A percentile compares a stretch with the other conserved stretches of the same genome.
phyloP scores from a whole-genome alignment of 2,797 vertebrate species.

The Antrozous pallidus region DNA sequence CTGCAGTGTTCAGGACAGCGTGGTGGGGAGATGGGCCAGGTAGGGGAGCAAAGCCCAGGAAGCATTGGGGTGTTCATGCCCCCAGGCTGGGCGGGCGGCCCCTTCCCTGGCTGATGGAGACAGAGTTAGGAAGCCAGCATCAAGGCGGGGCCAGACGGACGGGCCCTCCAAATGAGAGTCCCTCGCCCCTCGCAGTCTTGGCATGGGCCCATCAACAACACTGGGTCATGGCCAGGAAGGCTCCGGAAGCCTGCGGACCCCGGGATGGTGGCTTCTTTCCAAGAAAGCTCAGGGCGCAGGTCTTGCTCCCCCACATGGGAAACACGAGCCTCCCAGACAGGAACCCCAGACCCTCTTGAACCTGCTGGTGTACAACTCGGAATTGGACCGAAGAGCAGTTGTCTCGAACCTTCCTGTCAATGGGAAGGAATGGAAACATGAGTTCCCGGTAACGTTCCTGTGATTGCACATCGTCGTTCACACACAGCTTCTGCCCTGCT shows the following conservation, averaged over 20 bases:
- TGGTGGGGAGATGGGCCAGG: not conserved
- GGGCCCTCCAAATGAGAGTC: not conserved
- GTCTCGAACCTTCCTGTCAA: not conserved
- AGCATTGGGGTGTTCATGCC: not conserved
- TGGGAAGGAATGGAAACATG: not conserved
- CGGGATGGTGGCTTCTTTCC: slow-evolving; percentile 36
- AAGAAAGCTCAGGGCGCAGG: slow-evolving; percentile 10
- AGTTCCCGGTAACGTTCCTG: not conserved
- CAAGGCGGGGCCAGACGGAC: slow-evolving; percentile 43
- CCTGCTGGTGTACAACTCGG: not conserved
- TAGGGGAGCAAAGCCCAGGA: not conserved
- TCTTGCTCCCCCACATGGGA: not conserved
- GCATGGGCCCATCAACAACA: slow-evolving; percentile 40
- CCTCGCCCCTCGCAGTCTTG: not conserved
- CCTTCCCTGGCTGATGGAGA: not conserved
- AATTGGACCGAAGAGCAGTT: not conserved
- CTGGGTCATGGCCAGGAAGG: not conserved
- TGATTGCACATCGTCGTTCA: not conserved
- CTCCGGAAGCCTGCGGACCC: slow-evolving; percentile 37
- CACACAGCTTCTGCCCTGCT: not conserved
- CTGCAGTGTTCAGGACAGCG: not conserved
- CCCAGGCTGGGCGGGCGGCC: not conserved
- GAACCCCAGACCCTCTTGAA: not conserved
- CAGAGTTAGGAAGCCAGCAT: slow-evolving; percentile 37
- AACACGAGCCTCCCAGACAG: slow-evolving; percentile 36